Evolutionary conservation across 23 tunicate species (phyloP), one percentile per base, ranked within the genome.

Genomic region (Trididemnum miniatum): DNA sequence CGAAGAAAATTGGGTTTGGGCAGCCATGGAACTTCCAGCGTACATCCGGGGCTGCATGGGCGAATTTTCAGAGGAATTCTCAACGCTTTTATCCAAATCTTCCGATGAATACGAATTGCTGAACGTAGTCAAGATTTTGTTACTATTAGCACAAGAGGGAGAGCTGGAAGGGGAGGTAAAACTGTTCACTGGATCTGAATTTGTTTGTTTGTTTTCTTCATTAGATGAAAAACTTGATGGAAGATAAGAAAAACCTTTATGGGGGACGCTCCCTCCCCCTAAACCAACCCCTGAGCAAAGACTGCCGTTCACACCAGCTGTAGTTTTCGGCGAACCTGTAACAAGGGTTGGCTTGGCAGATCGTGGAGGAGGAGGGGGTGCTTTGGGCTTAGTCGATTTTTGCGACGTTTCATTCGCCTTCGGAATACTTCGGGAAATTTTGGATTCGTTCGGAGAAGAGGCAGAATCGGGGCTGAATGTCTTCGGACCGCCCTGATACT

Each of bases 181-280:
- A n/a, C 5, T 34, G 39, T 12, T 34, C 15, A 9, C 69, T 29
- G 20, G 20, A 34, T 3, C 31, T 7, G 39, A 9, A 63, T 63
- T 20, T 24, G 27, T n/a, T 31, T 33, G 38, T 30, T 69, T 69
- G 4, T 35, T 2, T n/a, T 38, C 57, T 2, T 39, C 27, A 30
- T 67, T 67, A 7, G 38, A 9, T 33, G 75, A 32, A 67, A 67
- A 67, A 12, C 20, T 32, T 7, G 79, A 22, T 9, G 59, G 59
- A 39, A 82, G 52, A 65, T 80, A 90, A 1, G 95, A 80, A 74
- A 90, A 90, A 1, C 89, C 86, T 62, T 73, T 80, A 30, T 90
- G 87, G n/a, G 86, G 82, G 4, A 90, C 38, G 33, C 86, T 84
- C 3, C 95, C 95, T 2, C 95, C 95, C 0, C 95, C 95, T 4